These are phyloP conservation scores for Simalia tracyae DNA, from an alignment of 2,797 vertebrate species.

Conservation along the genomic window DNA sequence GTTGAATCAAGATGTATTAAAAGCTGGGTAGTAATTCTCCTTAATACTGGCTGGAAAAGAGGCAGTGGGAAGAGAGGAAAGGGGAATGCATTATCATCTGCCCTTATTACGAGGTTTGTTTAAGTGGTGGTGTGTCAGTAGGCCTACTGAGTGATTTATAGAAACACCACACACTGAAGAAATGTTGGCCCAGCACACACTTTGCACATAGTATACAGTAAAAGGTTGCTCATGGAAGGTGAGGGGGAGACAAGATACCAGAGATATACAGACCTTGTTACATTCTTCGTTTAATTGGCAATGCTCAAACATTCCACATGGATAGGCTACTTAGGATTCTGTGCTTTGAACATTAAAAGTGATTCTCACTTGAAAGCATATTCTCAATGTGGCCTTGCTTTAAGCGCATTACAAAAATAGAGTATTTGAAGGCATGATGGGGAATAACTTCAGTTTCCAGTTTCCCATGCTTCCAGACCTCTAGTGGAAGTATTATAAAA, in stretches of 20 bases:
- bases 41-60: conserved; percentile 58
- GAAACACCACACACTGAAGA: conserved; percentile 46
- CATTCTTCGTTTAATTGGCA: not conserved
- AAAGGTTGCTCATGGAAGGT: not conserved
- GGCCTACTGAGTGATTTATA: conserved; percentile 64
- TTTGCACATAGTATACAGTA: conserved; percentile 24
- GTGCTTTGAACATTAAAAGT: not conserved
- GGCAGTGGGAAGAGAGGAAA: conserved; percentile 54
- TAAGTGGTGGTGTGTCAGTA: conserved; percentile 37
- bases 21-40: conserved; percentile 58
- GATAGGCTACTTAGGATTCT: not conserved
- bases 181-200: conserved; percentile 25
- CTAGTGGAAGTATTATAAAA: not conserved
- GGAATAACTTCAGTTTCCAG: not conserved
- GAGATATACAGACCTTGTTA: conserved; percentile 37
- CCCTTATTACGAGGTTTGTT: conserved; percentile 56
- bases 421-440: not conserved
- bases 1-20: conserved; percentile 57
- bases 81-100: conserved; percentile 55
- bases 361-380: not conserved
- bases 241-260: not conserved
- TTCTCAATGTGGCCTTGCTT: not conserved
- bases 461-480: not conserved
- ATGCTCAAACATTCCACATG: not conserved
- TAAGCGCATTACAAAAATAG: not conserved